Evolutionary conservation across 2,888 invertebrate species (phyloP), one percentile per base, ranked within the genome.

Genomic region (Lasioglossum marginatum): DNA sequence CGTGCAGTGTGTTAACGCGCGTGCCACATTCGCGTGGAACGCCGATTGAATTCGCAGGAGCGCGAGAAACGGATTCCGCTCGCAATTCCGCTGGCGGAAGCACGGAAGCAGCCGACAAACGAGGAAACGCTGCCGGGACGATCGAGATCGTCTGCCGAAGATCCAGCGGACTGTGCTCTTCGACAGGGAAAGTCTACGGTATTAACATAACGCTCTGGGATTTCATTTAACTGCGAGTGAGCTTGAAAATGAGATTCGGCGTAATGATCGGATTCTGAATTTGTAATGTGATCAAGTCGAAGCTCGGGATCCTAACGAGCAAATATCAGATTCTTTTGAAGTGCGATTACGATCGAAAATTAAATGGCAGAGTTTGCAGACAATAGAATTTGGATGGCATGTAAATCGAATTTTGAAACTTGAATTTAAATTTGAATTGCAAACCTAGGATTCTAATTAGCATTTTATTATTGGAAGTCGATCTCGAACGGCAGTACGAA

Each of bases 1-100:
- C 91, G 88, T 10, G 23, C 52, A 19, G 23, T 10, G 88, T 81
- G 92, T 93, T 93, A 93, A 92, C 48, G 84, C 92, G 76, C 90
- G 93, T 94, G 91, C 94, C 88, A 94, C 93, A 94, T 94, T 92
- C 92, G 82, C 85, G 82, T 8, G 68, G 88, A 89, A 87, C 88
- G 87, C 88, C 86, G 90, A 89, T 79, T 86, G 89, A 85, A 89
- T 91, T 90, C 88, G 79, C 87, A 89, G 89, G 88, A 81, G 57
- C 68, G 83, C 77, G 82, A 73, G 76, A 76, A 81, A 86, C 80
- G 81, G 79, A 85, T 90, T 90, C 80, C 83, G 31, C 68, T 74
- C 63, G 37, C 16, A 31, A 27, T 12, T 60, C 27, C 27, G 60
- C 27, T 10, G 5, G 14, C 60, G 60, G 60, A 31, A 63, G 0